These are phyloP conservation scores for Thysanoteuthis rhombus DNA, from an alignment of 2,888 invertebrate species.

Conservation along the genomic window DNA sequence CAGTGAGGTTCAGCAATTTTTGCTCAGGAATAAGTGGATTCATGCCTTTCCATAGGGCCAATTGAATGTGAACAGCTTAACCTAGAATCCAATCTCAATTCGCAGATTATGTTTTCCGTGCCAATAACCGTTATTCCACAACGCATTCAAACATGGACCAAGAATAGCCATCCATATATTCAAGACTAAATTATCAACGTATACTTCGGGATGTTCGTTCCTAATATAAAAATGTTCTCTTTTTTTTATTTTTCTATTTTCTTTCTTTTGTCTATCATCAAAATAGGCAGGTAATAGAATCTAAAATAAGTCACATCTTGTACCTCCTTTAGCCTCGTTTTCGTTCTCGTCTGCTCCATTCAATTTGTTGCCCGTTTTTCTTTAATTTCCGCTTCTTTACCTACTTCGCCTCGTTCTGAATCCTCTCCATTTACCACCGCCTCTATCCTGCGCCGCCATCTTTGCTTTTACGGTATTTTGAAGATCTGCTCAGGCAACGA, in stretches of 20 bases:
- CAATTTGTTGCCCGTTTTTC: not conserved
- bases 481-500: not conserved
- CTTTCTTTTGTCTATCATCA: not conserved
- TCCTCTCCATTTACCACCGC: not conserved
- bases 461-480: not conserved
- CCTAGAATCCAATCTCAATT: too few species aligned
- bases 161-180: not conserved
- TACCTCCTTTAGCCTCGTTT: not conserved
- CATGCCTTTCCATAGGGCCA: too few species aligned
- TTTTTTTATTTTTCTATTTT: not conserved
- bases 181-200: not conserved
- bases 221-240: not conserved
- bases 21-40: too few species aligned
- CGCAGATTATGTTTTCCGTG: too few species aligned
- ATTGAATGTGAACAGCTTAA: too few species aligned
- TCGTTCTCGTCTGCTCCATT: not conserved
- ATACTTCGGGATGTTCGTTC: not conserved
- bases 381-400: not conserved
- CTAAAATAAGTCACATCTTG: not conserved
- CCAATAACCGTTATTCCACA: too few species aligned
- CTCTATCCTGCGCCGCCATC: not conserved
- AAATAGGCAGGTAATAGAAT: not conserved
- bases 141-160: not conserved
- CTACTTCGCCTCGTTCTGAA: not conserved
- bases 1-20: too few species aligned